Conservation (phyloP, 2,888 invertebrate genomes). For the Prenolepis imparis region DNA sequence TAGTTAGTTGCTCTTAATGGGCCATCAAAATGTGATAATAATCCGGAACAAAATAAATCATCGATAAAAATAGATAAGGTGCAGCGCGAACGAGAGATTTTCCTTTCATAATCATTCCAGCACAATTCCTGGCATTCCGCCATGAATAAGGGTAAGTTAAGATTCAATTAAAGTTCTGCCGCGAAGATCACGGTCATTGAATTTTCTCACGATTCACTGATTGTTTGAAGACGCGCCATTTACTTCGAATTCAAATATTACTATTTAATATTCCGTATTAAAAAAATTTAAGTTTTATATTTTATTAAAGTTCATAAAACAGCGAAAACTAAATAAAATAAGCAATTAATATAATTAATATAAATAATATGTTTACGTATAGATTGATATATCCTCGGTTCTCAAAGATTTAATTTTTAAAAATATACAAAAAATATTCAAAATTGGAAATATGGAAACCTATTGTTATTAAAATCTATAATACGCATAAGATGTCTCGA, state of each 20-base stretch:
- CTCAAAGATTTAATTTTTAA: background rate
- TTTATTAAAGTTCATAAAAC: background rate
- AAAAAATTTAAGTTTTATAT: background rate
- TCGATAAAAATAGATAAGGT: constrained; percentile 34
- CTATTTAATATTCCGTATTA: background rate
- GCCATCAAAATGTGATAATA: constrained; percentile 34
- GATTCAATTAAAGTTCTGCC: constrained; percentile 42
- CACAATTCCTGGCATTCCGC: constrained; percentile 32
- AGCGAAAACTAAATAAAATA: background rate
- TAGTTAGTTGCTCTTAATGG: constrained; percentile 26
- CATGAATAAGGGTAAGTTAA: constrained; percentile 23
- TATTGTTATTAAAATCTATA: background rate
- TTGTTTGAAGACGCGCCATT: constrained; percentile 22
- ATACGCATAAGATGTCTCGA: background rate
- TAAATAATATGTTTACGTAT: background rate
- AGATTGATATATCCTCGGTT: background rate
- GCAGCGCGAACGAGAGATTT: constrained; percentile 28
- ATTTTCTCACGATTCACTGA: constrained; percentile 14
- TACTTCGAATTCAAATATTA: background rate
- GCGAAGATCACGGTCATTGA: constrained; percentile 11
- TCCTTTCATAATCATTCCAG: constrained; percentile 37
- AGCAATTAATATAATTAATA: background rate
- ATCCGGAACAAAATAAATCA: constrained; percentile 40
- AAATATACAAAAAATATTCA: background rate
- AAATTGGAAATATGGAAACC: background rate